A percentile compares a stretch with the other conserved stretches of the same genome.
These are phyloP conservation scores for Meloidogyne floridensis DNA, from an alignment of 1,140 invertebrate genomes.

Conservation along the genomic window DNA sequence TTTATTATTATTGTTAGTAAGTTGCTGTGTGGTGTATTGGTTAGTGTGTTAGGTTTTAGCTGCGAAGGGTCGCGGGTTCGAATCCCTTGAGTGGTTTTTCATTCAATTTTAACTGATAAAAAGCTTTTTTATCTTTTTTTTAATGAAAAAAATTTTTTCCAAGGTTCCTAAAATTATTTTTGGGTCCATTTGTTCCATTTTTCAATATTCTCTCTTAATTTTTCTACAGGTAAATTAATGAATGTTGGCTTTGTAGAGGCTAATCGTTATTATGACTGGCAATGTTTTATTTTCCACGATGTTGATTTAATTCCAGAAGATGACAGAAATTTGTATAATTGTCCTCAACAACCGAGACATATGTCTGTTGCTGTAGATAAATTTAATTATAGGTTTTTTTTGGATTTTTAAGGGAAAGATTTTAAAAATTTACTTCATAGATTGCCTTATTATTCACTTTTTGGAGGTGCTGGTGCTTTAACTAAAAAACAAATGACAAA, in stretches of 20 bases:
- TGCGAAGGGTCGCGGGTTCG: too few species aligned
- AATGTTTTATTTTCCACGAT: conserved; percentile 91
- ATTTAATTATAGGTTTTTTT: conserved; percentile 77
- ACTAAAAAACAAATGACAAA: conserved; percentile 72
- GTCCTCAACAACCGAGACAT: conserved; percentile 77
- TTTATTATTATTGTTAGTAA: neutral
- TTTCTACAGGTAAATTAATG: conserved; percentile 78
- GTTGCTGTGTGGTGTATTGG: neutral
- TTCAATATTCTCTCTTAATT: too few species aligned
- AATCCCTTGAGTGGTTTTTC: too few species aligned
- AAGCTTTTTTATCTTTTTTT: too few species aligned
- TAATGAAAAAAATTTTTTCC: too few species aligned
- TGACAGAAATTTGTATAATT: conserved; percentile 85
- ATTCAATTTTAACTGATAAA: too few species aligned
- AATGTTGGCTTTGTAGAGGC: conserved; percentile 79
- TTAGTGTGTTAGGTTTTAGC: neutral
- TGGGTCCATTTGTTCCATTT: too few species aligned
- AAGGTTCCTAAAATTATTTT: too few species aligned
- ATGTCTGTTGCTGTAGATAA: conserved; percentile 91
- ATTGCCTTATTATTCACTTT: conserved; percentile 58
- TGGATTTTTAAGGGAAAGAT: neutral
- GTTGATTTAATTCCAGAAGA: conserved; percentile 89
- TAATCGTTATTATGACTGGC: conserved; percentile 65
- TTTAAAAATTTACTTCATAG: conserved; percentile 6
- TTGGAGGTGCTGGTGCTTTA: conserved; percentile 74